Evolutionary conservation across 2,888 invertebrate species (phyloP).

Genomic region (Toxonevra muliebris): DNA sequence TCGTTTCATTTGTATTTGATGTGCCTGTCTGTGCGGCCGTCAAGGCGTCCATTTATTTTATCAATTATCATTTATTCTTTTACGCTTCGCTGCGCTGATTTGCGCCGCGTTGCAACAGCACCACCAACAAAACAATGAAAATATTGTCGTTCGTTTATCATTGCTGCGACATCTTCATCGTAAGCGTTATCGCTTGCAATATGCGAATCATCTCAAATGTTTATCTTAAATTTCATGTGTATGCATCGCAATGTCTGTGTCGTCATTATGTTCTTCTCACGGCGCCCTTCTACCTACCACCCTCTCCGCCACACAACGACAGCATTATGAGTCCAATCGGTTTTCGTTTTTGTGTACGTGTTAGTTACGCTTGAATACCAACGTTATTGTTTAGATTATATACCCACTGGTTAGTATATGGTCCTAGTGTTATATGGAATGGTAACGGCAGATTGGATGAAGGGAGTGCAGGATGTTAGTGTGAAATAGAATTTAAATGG

Average conservation of each 20-base stretch:
- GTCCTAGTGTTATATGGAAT: no score
- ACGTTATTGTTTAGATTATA: conserved; percentile 41
- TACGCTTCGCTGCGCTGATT: conserved; percentile 37
- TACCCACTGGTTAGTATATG: conserved; percentile 6
- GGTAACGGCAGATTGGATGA: no score
- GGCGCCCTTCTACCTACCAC: no score
- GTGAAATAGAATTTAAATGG: no score
- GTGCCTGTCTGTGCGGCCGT: neutral
- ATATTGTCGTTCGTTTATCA: conserved; percentile 28
- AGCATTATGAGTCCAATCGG: no score
- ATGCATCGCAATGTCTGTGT: conserved; percentile 32
- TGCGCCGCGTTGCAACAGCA: conserved; percentile 25
- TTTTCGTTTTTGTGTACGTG: conserved; percentile 2
- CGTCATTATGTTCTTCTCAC: neutral
- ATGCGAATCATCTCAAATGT: conserved; percentile 31
- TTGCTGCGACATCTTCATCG: conserved; percentile 33
- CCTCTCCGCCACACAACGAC: no score
- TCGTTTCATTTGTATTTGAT: neutral
- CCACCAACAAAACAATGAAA: conserved; percentile 14
- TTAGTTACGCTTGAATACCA: conserved; percentile 41
- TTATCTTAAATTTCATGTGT: conserved; percentile 27
- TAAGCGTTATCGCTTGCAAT: conserved; percentile 14
- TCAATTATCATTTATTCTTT: conserved; percentile 31
- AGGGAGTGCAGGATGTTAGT: no score
- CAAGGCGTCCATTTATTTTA: neutral